Percentiles rank a stretch among this genome's conserved stretches.
These are phyloP conservation scores for Smutsia temminckii DNA, from an alignment of 2,797 vertebrate species.

Conservation along the genomic window DNA sequence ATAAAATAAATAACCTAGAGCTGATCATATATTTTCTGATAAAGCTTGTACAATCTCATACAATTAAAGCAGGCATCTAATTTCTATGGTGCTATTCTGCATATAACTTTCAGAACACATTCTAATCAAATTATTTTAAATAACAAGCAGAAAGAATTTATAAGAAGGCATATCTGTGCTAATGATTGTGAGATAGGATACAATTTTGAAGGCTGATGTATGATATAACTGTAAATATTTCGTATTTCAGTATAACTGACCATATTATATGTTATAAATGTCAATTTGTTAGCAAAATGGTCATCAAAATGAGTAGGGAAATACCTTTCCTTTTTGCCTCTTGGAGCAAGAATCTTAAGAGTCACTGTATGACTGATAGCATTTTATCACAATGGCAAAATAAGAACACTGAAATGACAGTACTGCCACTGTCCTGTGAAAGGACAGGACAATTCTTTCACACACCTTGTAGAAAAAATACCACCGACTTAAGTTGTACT, in stretches of 20 bases:
- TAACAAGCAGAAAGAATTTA: slow-evolving; percentile 31
- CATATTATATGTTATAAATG: slow-evolving; percentile 32
- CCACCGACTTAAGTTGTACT: not conserved
- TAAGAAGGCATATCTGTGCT: not conserved
- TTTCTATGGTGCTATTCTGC: slow-evolving; percentile 40
- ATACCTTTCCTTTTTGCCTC: not conserved
- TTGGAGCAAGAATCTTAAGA: slow-evolving; percentile 39
- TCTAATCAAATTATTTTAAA: slow-evolving; percentile 60
- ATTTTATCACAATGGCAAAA: not conserved
- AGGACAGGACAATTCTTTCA: not conserved
- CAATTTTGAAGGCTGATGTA: not conserved
- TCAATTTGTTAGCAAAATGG: not conserved
- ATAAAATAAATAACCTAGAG: slow-evolving; percentile 75
- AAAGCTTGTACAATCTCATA: not conserved
- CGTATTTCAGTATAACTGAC: slow-evolving; percentile 65
- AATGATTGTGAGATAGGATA: not conserved
- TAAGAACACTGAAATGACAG: not conserved
- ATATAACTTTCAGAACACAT: slow-evolving; percentile 44
- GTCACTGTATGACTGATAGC: not conserved
- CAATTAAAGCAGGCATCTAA: slow-evolving; percentile 47
- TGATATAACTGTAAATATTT: slow-evolving; percentile 62
- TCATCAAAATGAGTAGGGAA: slow-evolving; percentile 6
- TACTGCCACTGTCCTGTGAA: not conserved
- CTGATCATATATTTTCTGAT: slow-evolving; percentile 60
- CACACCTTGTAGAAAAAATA: not conserved